These are phyloP conservation scores for Rattus norvegicus DNA, from an alignment of 2,113 vertebrate genomes.

Conservation along the genomic window GRCr8 NC_086029.1:38616001-38616500, in stretches of 20 bases:
- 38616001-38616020: neutral
- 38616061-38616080: neutral
- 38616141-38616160: neutral
- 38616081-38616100: neutral
- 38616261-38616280: neutral
- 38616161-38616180: neutral
- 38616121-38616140: slow-evolving; percentile 30
- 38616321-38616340: neutral
- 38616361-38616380: neutral
- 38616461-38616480: neutral
- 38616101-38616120: neutral
- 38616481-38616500: neutral
- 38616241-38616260: neutral
- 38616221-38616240: neutral
- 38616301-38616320: neutral
- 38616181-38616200: neutral
- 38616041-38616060: neutral
- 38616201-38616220: neutral
- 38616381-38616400: neutral
- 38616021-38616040: neutral
- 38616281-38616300: neutral
- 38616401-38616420: neutral
- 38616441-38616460: neutral
- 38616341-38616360: neutral
- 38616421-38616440: neutral